A percentile compares a stretch with the other conserved stretches of the same genome.
phyloP scores from a whole-genome alignment of 2,797 vertebrate genomes.

The Carcharodon carcharias region DNA sequence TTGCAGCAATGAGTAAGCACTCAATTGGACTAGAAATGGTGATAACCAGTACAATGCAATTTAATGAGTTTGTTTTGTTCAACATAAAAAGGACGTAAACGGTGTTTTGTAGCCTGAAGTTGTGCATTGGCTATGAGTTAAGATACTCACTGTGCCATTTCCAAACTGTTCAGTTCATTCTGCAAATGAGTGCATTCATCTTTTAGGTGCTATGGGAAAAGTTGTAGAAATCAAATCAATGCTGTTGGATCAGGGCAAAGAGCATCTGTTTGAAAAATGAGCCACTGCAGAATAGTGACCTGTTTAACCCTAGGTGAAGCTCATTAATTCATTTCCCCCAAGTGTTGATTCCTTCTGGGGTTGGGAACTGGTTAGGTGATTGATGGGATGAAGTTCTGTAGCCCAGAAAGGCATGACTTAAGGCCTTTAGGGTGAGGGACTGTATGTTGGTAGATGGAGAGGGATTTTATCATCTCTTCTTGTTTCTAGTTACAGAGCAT shows the following conservation, averaged over 20 bases:
- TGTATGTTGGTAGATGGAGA: neutral
- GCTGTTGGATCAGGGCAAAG: neutral
- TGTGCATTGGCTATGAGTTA: neutral
- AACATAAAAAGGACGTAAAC: neutral
- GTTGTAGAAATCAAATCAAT: neutral
- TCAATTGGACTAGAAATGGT: neutral
- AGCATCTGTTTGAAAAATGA: neutral
- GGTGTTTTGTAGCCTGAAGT: neutral
- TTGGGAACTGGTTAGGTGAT: neutral
- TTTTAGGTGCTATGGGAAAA: slow-evolving; percentile 19
- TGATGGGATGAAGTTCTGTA: neutral
- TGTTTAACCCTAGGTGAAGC: neutral
- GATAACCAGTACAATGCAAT: neutral
- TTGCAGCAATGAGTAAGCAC: neutral
- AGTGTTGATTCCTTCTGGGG: neutral
- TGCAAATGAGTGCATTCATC: neutral
- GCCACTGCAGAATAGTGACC: neutral
- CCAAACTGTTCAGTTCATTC: slow-evolving; percentile 6
- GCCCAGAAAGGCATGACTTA: neutral
- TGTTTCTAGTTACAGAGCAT: neutral
- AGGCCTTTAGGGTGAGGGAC: neutral
- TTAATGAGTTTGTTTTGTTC: neutral
- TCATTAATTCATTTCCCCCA: neutral
- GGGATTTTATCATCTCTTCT: neutral
- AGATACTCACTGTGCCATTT: slow-evolving; percentile 5